Conservation (phyloP, 2,888 invertebrate genomes). For the Dynastes grantii region DNA sequence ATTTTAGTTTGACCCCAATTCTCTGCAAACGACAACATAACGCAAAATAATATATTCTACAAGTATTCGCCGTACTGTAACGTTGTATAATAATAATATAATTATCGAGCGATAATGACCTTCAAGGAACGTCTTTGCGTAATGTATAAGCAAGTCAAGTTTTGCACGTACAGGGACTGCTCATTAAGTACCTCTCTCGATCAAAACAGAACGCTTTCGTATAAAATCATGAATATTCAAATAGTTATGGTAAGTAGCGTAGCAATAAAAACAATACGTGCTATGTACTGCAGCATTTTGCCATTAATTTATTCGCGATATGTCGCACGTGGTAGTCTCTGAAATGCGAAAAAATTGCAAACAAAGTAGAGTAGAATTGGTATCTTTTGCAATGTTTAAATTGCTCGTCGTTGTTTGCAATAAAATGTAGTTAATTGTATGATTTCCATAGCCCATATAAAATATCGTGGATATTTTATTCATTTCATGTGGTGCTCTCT, state of each 20-base stretch:
- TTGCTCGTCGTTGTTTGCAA: too few relatives aligned
- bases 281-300: neutral
- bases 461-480: too few relatives aligned
- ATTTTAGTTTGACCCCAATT: too few relatives aligned
- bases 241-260: neutral
- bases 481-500: too few relatives aligned
- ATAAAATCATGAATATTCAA: conserved; percentile 23
- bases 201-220: neutral
- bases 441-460: too few relatives aligned
- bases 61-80: conserved; percentile 24
- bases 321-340: neutral
- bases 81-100: conserved; percentile 45
- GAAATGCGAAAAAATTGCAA: neutral
- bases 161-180: conserved; percentile 22
- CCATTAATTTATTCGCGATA: conserved; percentile 1
- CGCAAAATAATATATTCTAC: conserved; percentile 19
- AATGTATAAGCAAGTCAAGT: conserved; percentile 22
- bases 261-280: conserved; percentile 19
- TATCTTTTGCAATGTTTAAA: neutral
- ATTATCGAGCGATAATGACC: conserved; percentile 45
- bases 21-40: neutral
- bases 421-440: too few relatives aligned
- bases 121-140: conserved; percentile 38
- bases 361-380: neutral
- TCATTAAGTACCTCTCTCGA: conserved; percentile 1